Evolutionary conservation across 2,888 invertebrate species (phyloP), one percentile per base, ranked within the genome.

Genomic region (Cheilosia urbana): DNA sequence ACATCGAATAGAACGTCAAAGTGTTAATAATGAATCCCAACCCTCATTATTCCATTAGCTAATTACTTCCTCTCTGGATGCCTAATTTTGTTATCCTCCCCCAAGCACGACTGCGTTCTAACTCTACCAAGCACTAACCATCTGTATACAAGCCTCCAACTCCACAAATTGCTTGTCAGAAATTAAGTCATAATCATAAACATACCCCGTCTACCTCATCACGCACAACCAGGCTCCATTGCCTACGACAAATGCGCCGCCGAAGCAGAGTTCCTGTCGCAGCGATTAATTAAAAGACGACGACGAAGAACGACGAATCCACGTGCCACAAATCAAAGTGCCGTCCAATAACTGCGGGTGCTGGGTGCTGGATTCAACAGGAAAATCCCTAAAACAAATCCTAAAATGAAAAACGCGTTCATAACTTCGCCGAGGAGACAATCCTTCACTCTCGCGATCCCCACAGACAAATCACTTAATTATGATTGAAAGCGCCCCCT

Each of bases 391-490:
- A 55, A 63, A 81, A 81, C 62, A 76, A 82, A 82, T 84, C 66
- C 80, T 27, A 51, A 84, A 65, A 71, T 76, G 63, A 84, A 80
- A 84, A 80, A 80, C 71, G 69, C 75, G 62, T 80, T 76, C 75
- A 84, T 80, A 80, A 84, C 76, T 72, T 45, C 49, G 62, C 76
- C 24, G 58, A 30, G 53, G 65, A 34, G 68, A 77, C 85, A 81
- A 85, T 85, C 81, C 85, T 81, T 81, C 81, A 85, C 72, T 79
- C 58, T 58, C 34, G 68, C 40, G 15, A 75, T 53, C 69, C 68
- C 68, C 88, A 89, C 90, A 89, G 90, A 90, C 91, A 90, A 90
- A 90, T 90, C 90, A 90, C 89, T 89, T 90, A 91, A 91, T 90
- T 90, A 90, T 91, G 91, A 90, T 90, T 90, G 90, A 91, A 90